phyloP scores from a whole-genome alignment of 2,888 invertebrate genomes.

The Hetaerina titia region DNA sequence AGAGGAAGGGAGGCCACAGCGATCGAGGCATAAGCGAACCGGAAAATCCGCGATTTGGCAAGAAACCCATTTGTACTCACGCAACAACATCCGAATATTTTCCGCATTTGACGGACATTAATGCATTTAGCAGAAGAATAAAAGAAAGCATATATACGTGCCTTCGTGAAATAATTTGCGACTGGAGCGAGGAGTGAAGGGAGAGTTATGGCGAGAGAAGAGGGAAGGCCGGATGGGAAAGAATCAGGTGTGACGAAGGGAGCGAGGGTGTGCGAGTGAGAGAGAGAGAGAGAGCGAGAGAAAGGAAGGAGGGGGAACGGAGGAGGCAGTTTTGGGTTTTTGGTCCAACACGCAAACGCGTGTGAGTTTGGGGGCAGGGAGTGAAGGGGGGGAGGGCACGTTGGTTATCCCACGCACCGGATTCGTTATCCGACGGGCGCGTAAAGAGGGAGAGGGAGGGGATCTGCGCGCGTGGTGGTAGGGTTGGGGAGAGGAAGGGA shows the following conservation, averaged over 20 bases:
- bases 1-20: not conserved
- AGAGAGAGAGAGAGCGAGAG: not conserved
- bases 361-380: not conserved
- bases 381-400: not conserved
- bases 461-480: not conserved
- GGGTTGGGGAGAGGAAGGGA: slow-evolving; percentile 30
- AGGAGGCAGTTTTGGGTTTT: slow-evolving; percentile 33
- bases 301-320: not conserved
- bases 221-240: not conserved
- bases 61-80: not conserved
- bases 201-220: not conserved
- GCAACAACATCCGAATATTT: too few relatives aligned
- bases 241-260: not conserved
- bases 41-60: slow-evolving; percentile 40
- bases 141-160: too few relatives aligned
- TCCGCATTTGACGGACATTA: too few relatives aligned
- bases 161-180: not conserved
- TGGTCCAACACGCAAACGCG: slow-evolving; percentile 60
- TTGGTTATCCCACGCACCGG: slow-evolving; percentile 57
- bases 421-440: slow-evolving; percentile 55
- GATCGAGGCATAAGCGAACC: not conserved
- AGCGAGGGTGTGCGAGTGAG: not conserved
- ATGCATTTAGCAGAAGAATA: too few relatives aligned
- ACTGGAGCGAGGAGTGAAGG: not conserved
- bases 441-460: not conserved